phyloP scores from a whole-genome alignment of 1,140 invertebrate genomes.

The Bathynomus jamesi region DNA sequence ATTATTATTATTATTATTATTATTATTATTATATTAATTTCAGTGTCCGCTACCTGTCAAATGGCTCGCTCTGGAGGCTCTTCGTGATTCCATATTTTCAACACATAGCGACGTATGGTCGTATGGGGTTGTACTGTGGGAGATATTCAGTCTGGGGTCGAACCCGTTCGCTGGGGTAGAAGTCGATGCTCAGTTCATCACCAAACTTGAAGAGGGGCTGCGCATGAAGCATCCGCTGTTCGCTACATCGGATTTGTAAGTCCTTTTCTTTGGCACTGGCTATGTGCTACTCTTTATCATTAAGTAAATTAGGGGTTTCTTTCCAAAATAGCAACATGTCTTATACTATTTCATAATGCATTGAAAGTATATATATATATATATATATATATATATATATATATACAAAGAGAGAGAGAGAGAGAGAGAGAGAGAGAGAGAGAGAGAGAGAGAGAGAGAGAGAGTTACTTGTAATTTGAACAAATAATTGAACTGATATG shows the following conservation, averaged over 20 bases:
- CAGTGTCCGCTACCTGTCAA: slow-evolving; percentile 44
- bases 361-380: no score
- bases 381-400: no score
- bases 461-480: no score
- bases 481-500: no score
- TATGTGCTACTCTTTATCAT: no score
- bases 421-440: no score
- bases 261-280: no score
- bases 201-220: slow-evolving; percentile 23
- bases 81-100: slow-evolving; percentile 42
- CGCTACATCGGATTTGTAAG: slow-evolving; percentile 24
- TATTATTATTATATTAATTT: background rate
- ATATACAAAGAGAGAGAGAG: no score
- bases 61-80: slow-evolving; percentile 47
- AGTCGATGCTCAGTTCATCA: slow-evolving; percentile 37
- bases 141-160: slow-evolving; percentile 45
- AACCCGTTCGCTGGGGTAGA: slow-evolving; percentile 40
- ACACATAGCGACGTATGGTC: slow-evolving; percentile 46
- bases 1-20: slow-evolving; percentile 1
- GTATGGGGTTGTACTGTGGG: slow-evolving; percentile 48
- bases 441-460: no score
- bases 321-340: no score
- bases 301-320: no score
- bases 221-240: slow-evolving; percentile 20
- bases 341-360: no score